A percentile compares a stretch with the other conserved stretches of the same genome.
These are phyloP conservation scores for Drosophila ochracea DNA, from an alignment of 2,888 invertebrate genomes.

Conservation along the genomic window DNA sequence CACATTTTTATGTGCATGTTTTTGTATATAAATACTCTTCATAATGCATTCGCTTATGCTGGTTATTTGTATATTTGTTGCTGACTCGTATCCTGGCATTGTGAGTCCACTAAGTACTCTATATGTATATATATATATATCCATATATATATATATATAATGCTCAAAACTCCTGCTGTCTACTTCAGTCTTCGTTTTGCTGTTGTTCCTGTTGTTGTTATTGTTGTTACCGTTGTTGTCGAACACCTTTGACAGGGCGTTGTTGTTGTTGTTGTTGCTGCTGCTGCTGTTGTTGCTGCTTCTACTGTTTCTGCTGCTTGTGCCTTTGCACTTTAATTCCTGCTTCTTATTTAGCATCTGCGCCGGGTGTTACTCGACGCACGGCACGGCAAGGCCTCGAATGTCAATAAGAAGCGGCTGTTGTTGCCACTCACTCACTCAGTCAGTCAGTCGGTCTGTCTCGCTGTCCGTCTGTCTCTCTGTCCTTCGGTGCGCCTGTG, in stretches of 20 bases:
- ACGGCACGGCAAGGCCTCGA: slow-evolving; percentile 37
- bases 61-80: slow-evolving; percentile 3
- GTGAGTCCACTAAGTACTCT: slow-evolving; percentile 37
- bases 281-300: slow-evolving; percentile 4
- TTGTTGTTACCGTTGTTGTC: slow-evolving; percentile 38
- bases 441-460: slow-evolving; percentile 21
- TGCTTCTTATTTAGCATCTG: slow-evolving; percentile 78
- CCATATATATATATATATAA: neutral
- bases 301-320: slow-evolving; percentile 24
- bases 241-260: slow-evolving; percentile 45
- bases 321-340: slow-evolving; percentile 74
- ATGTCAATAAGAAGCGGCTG: slow-evolving; percentile 65
- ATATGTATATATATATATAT: neutral
- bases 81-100: slow-evolving; percentile 44
- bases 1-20: slow-evolving; percentile 12
- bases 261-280: slow-evolving; percentile 15
- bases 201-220: slow-evolving; percentile 26
- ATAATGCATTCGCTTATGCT: slow-evolving; percentile 28
- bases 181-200: slow-evolving; percentile 9
- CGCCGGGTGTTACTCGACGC: slow-evolving; percentile 73
- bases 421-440: slow-evolving; percentile 52
- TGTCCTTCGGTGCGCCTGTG: slow-evolving; percentile 13
- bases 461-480: slow-evolving; percentile 1
- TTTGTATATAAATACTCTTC: slow-evolving; percentile 17
- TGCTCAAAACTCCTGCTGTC: slow-evolving; percentile 9